Evolutionary conservation across 2,888 invertebrate genomes (phyloP), one percentile per base, ranked within the genome.

Genomic region (Celastrina argiolus): DNA sequence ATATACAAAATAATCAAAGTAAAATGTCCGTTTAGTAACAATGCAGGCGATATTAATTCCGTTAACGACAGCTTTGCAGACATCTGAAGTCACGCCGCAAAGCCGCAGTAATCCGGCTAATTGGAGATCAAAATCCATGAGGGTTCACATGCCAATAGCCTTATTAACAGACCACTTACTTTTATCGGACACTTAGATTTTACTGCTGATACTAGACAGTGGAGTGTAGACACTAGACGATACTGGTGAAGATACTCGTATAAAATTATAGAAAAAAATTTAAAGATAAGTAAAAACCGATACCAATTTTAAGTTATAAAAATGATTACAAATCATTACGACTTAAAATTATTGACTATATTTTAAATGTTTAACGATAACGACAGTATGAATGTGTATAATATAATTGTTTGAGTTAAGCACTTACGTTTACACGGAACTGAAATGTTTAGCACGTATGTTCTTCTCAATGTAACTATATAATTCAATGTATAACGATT

Each of bases 161-260:
- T 73, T 67, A 70, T 70, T 74, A 73, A 75, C 73, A 70, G 69
- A 69, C 71, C 72, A 72, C 70, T 76, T 76, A 72, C 71, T 73
- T 74, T 71, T 74, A 74, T 76, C 73, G 70, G 71, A 69, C 68
- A 70, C 71, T 74, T 69, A 64, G 68, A 70, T 70, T 72, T 69
- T 72, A 69, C 51, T 12, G 36, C 36, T 36, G 12, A 12, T 36
- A 36, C 36, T 36, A 36, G 51, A 51, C 18, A 22, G 18, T 2
- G 10, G 22, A 51, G 51, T 59, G 12, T 36, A 59, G 67, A 51
- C 45, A 56, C 64, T 59, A 28, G 56, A 18, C 18, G 26, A 18
- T 56, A 18, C 58, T 22, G 39, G 45, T 45, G 59, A 65, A 39
- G 41, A 5, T 58, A 6, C 16, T 39, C 18, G 42, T 16, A 42